Percentiles rank a stretch among this genome's conserved stretches.
phyloP scores from a whole-genome alignment of 2,113 vertebrate species.

The Campylomormyrus numenius region DNA sequence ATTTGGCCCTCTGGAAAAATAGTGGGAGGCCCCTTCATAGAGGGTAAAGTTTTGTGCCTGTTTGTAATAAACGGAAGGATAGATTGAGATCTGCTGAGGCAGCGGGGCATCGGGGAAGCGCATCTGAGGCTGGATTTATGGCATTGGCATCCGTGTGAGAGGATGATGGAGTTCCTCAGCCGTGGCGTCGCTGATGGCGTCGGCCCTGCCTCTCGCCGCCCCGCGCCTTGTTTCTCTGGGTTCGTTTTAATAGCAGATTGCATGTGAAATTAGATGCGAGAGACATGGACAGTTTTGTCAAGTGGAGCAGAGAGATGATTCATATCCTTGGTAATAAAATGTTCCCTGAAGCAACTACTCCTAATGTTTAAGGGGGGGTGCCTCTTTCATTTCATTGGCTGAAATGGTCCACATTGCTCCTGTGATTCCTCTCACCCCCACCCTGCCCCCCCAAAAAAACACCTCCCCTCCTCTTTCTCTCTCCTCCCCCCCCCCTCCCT shows the following conservation, averaged over 20 bases:
- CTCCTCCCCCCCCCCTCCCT: slow-evolving; percentile 13
- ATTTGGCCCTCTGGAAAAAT: background rate
- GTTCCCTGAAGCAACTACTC: background rate
- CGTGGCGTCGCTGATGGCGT: background rate
- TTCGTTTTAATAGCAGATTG: background rate
- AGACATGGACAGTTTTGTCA: background rate
- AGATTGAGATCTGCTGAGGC: background rate
- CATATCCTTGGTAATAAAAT: background rate
- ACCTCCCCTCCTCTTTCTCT: slow-evolving; percentile 25
- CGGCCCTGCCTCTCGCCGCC: background rate
- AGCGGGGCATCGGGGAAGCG: background rate
- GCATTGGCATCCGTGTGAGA: background rate
- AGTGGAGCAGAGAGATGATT: background rate
- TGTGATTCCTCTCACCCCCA: background rate
- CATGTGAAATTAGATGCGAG: background rate
- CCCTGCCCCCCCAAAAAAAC: slow-evolving; percentile 21
- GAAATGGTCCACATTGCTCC: background rate
- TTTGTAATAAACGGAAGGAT: background rate
- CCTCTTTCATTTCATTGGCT: background rate
- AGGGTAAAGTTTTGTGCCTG: background rate
- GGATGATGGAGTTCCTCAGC: background rate
- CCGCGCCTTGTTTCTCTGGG: background rate
- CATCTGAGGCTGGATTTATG: background rate
- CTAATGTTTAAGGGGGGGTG: background rate
- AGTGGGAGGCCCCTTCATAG: background rate